Base-by-base conservation (phyloP, 2,888 invertebrate species). In the Phaonia tiefii region DNA sequence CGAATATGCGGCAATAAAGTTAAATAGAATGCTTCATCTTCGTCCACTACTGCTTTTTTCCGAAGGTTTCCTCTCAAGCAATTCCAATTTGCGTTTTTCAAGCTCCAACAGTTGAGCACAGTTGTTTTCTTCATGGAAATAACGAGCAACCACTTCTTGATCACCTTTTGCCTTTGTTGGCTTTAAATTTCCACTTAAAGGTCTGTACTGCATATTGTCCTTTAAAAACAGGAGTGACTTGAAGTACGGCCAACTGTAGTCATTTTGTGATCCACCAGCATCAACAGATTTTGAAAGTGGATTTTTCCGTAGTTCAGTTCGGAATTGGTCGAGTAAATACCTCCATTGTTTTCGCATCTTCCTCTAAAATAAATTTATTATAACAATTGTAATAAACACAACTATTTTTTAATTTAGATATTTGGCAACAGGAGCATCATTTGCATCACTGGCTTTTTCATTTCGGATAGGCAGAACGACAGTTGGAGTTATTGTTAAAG, bases 401-500 rank as follows among this genome's bases (percentile, higher is more conserved):
- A 44, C 46, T 26, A 10, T 42, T 49, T 15, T n/a, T n/a, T n/a
- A n/a, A 20, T 49, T 42, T 66, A 78, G 67, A 67, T 77, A 71
- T 72, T 56, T 72, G 7, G 72, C 37, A 13, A n/a, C n/a, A n/a
- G n/a, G n/a, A n/a, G n/a, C n/a, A n/a, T n/a, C n/a, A n/a, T n/a
- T n/a, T n/a, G n/a, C 58, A 5, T 60, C 58, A 0, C 46, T 72
- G 49, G 72, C 56, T 7, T 76, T 72, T 72, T 60, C 67, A 26
- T 76, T 82, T 26, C 39, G 67, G 60, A 46, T 79, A 25, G 70
- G 73, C 26, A 67, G 63, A 54, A 17, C 67, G 31, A 80, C 83
- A 44, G 71, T 79, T 37, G 63, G 67, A 75, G 37, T 58, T 31
- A 80, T 82, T 63, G 71, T 73, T 17, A 78, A 73, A 63, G 63